Evolutionary conservation across 92 coral and sea anemone species (phyloP), one percentile per base, ranked within the genome.

Genomic region (Isaurus tuberculatus): DNA sequence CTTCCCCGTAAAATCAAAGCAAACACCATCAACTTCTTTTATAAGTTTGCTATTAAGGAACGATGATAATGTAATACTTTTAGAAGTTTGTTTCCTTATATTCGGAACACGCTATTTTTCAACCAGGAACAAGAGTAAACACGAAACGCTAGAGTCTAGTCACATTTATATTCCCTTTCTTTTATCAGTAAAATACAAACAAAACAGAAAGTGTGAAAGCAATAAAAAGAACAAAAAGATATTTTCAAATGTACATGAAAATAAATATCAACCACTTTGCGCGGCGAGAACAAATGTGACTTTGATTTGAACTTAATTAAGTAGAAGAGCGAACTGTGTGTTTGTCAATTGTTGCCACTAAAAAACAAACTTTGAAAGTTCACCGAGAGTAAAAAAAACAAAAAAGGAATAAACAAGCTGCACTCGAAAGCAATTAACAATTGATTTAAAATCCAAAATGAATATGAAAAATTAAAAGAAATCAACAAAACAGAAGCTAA

Each of bases 381-480:
- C 69, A 57, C 82, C 82, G 82, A 65, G 27, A 46, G 57, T 69
- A 77, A 77, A 77, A 51, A 77, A 77, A 77, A 74, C 40, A 72
- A 28, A 30, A 44, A 13, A 19, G 4, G 44, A 10, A 2, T 7
- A 29, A 22, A 55, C 30, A 42, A 1, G 27, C n/a, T 26, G 14
- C 49, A 55, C 36, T 2, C n/a, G 0, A 63, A 14, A n/a, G n/a
- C 32, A 51, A 75, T 32, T 75, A 3, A 57, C 8, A 55, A 55
- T 9, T 31, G 32, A 5, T 75, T 32, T 9, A 25, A 14, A 23
- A 20, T 23, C 31, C 20, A 32, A 10, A n/a, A 32, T 6, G 15
- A 75, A 77, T 31, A 34, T 32, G 48, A 58, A 57, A 55, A 11
- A 58, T 4, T n/a, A 61, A n/a, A 77, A 36, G 23, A 57, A 58